Evolutionary conservation across 1,140 invertebrate species (phyloP), one percentile per base, ranked within the genome.

Genomic region (Zaprionus taronus): DNA sequence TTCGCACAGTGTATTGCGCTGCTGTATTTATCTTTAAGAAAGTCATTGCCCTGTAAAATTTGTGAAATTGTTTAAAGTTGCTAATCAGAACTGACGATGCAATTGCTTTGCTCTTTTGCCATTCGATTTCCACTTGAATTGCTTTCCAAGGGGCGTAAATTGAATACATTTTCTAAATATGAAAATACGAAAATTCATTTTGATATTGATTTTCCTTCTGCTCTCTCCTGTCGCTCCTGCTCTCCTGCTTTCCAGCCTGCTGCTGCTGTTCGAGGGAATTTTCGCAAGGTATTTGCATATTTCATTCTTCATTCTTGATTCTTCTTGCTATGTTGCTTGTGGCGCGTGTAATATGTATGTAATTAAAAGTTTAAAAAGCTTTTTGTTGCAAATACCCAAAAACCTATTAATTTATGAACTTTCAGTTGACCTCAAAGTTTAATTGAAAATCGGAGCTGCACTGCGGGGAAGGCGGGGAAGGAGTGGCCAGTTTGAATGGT

Each of bases 361-460:
- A 24, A 51, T 51, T 51, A 51, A 51, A 51, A 51, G 47, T 51
- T 51, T 20, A 51, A 51, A 51, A 51, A 51, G 47, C 22, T 51
- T 51, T 51, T 51, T 51, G 47, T 51, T 51, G 47, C 20, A 51
- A 51, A 51, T 51, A 24, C 20, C 38, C 20, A 5, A 51, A 24
- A 51, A 51, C 47, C 47, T 51, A 51, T 51, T 51, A 51, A 51
- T 51, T 51, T 51, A 51, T 51, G 47, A 51, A 51, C 47, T 51
- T 24, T 24, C 20, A 4, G 20, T 24, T 51, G 47, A 24, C 47
- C 47, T 14, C 47, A 51, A 51, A 51, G 47, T 51, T 51, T 51
- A 51, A 51, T 51, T 51, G 47, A 51, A 51, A 51, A 51, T 9
- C 4, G 47, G 11, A 53, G 49, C 0, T 51, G 22, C 24, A 9